Percentiles rank a stretch among this genome's conserved stretches.
phyloP scores from a whole-genome alignment of 2,797 vertebrate species.

The Rhincodon typus region DNA sequence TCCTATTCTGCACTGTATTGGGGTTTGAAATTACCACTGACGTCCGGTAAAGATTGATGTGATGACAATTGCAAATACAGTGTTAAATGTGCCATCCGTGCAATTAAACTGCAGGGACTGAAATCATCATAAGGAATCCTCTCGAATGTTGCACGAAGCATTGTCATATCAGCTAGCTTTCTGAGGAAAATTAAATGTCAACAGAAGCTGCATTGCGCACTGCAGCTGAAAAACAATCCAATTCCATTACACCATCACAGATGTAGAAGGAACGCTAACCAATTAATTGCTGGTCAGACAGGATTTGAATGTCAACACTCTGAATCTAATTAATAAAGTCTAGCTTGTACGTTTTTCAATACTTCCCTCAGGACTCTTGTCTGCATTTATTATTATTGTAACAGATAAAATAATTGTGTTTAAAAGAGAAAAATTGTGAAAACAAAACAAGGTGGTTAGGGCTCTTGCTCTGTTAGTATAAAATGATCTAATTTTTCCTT shows the following conservation, averaged over 20 bases:
- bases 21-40: not conserved
- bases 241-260: conserved; percentile 9
- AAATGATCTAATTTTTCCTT: not conserved
- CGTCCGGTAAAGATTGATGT: not conserved
- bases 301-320: conserved; percentile 36
- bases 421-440: not conserved
- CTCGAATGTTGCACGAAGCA: not conserved
- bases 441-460: not conserved
- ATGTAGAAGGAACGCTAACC: not conserved
- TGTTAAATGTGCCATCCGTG: not conserved
- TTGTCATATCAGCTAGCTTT: not conserved
- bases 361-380: not conserved
- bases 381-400: conserved; percentile 8
- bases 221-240: conserved; percentile 25
- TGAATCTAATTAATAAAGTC: conserved; percentile 23
- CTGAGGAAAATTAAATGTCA: conserved; percentile 35
- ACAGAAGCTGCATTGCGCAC: conserved; percentile 22
- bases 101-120: conserved; percentile 12
- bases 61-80: not conserved
- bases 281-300: conserved; percentile 31
- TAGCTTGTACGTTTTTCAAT: not conserved
- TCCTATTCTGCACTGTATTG: not conserved
- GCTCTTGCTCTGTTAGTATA: not conserved
- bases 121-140: no score
- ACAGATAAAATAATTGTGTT: not conserved